Conservation (phyloP, 1,140 invertebrate species). For the Ruditapes philippinarum region DNA sequence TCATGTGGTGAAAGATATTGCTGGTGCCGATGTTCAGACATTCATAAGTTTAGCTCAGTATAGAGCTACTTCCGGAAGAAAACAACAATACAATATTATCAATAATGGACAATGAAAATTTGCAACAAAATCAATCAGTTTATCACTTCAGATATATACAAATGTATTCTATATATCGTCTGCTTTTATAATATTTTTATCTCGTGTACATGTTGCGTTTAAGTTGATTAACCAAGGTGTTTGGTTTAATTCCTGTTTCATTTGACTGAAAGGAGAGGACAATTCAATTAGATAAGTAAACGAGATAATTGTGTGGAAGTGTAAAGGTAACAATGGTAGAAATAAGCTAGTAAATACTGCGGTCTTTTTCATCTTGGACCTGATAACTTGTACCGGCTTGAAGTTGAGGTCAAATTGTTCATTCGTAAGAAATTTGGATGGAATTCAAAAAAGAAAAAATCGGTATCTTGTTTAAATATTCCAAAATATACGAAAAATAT, state of each 20-base stretch:
- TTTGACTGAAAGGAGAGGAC: neutral
- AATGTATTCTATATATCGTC: neutral
- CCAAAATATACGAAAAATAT: too few species aligned
- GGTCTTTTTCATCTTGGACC: neutral
- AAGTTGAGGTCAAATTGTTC: neutral
- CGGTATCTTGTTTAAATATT: too few species aligned
- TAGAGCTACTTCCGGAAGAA: too few species aligned
- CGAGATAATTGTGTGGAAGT: neutral
- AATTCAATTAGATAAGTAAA: conserved; percentile 12
- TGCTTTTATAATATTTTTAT: too few species aligned
- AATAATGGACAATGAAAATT: neutral
- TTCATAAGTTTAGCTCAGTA: too few species aligned
- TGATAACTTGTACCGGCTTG: neutral
- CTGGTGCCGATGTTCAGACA: too few species aligned
- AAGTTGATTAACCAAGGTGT: neutral
- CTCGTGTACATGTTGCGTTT: neutral
- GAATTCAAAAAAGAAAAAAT: neutral
- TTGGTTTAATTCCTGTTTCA: conserved; percentile 3
- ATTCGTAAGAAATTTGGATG: neutral
- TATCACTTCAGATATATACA: neutral
- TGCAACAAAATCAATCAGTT: neutral
- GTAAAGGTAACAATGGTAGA: neutral
- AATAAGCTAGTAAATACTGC: neutral
- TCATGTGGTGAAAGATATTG: too few species aligned
- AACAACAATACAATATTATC: too few species aligned